Base-by-base conservation (phyloP, 2,888 invertebrate species). In the Plagodis pulveraria region DNA sequence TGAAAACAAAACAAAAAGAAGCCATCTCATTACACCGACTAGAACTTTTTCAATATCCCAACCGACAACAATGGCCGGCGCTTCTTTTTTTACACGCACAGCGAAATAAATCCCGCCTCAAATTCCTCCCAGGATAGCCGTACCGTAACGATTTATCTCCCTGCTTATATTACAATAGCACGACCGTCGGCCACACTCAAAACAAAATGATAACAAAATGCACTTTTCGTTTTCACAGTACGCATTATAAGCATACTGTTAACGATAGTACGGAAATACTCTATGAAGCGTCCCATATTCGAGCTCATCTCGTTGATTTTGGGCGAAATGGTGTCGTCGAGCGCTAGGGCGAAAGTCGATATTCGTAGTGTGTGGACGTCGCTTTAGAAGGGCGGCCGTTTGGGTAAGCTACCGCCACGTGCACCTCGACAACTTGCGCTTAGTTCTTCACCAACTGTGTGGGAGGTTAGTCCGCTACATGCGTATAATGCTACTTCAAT, bases 371-470 rank as follows among this genome's bases (percentile, higher is more conserved):
- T 78, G 77, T 74, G 74, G 67, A 76, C 75, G 77, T 62, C 84
- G 81, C 84, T 87, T 84, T 86, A 87, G 90, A 86, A 89, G 91
- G 90, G 91, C 90, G 89, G 86, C 80, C 88, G 90, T 83, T 60
- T 86, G 87, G 85, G 87, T 90, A 90, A 89, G 91, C 89, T 87
- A 84, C 84, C 80, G 82, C 91, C 91, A 92, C 91, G 91, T 92
- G 91, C 90, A 85, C 82, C 81, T 83, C 87, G 83, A 86, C 84
- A 87, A 90, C 88, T 91, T 90, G 89, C 91, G 91, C 84, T 85
- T 85, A 85, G 91, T 92, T 92, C 91, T 91, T 91, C 90, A 86
- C 90, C 85, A 91, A 89, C 91, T 85, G 89, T 91, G 91, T 91
- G 86, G 89, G 91, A 90, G 91, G 91, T 84, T 89, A 90, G 91